Evolutionary conservation across 1,140 invertebrate genomes (phyloP), one percentile per base, ranked within the genome.

Genomic region (Venturia canescens): DNA sequence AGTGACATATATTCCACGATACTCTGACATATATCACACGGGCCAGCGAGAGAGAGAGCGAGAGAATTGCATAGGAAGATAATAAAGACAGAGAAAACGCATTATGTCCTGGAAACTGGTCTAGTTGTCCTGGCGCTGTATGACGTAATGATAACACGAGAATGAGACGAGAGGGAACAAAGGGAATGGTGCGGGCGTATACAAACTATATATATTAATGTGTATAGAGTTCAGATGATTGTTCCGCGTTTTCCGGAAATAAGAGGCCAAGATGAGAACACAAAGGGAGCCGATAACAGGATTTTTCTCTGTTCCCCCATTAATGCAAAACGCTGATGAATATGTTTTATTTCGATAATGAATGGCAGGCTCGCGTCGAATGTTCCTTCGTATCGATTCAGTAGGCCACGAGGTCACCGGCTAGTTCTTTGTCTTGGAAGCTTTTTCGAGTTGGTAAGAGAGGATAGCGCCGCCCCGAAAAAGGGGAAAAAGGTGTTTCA

Each of bases 1-100:
- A 74, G 21, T 74, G 71, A 74, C 71, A 74, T 16, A 74, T 27
- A 74, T 74, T 74, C 29, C 71, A 74, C n/a, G 71, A 44, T 44
- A 44, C n/a, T n/a, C n/a, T n/a, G n/a, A n/a, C 3, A 44, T 11
- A 13, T 0, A 44, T 6, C 1, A 1, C 38, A 9, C 7, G 38
- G 13, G 38, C 1, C 16, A 53, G 7, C 18, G 50, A n/a, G 50
- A 53, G n/a, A 29, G 44, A 74, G 11, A 53, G 44, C 53, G 44
- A 50, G 21, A 44, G 27, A 26, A 16, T 7, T 31, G 21, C n/a
- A 23, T 16, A 29, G 44, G 6, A 2, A 48, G 53, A 53, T 26
- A 16, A n/a, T 3, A 53, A 21, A 53, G 50, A 16, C 16, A 53
- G 71, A 53, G 44, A 74, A 74, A 74, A 48, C 26, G 71, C 44